Percentiles rank a stretch among this genome's conserved stretches.
Evolutionary conservation across 2,888 invertebrate genomes (phyloP).

Genomic region (Alsophila aescularia): DNA sequence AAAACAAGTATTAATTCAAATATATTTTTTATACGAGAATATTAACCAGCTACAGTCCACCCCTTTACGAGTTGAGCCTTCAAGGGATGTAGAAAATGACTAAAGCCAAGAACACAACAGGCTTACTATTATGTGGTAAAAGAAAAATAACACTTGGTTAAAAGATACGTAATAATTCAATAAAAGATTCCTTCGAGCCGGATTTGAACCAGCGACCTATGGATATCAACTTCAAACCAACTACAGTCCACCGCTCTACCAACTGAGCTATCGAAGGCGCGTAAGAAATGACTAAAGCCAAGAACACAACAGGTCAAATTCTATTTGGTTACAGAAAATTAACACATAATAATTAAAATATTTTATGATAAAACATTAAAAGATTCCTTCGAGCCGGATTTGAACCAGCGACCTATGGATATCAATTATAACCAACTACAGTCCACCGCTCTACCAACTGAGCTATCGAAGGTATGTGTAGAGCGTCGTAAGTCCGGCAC

Average conservation of each 20-base stretch:
- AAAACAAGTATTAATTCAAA: no score
- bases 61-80: conserved; percentile 85
- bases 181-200: conserved; percentile 82
- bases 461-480: conserved; percentile 78
- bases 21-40: no score
- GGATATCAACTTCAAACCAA: conserved; percentile 65
- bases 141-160: no score
- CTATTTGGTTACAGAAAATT: no score
- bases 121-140: no score
- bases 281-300: not conserved
- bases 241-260: conserved; percentile 85
- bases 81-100: conserved; percentile 57
- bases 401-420: conserved; percentile 87
- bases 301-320: no score
- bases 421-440: conserved; percentile 63
- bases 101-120: conserved; percentile 4
- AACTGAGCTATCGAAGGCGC: conserved; percentile 84
- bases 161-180: conserved; percentile 19
- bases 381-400: conserved; percentile 84
- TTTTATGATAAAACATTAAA: conserved; percentile 32
- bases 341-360: not conserved
- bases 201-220: conserved; percentile 87
- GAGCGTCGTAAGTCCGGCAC: not conserved
- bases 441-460: conserved; percentile 85
- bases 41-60: conserved; percentile 77